phyloP scores from a whole-genome alignment of 2,113 vertebrate genomes.

The Etheostoma cragini region DNA sequence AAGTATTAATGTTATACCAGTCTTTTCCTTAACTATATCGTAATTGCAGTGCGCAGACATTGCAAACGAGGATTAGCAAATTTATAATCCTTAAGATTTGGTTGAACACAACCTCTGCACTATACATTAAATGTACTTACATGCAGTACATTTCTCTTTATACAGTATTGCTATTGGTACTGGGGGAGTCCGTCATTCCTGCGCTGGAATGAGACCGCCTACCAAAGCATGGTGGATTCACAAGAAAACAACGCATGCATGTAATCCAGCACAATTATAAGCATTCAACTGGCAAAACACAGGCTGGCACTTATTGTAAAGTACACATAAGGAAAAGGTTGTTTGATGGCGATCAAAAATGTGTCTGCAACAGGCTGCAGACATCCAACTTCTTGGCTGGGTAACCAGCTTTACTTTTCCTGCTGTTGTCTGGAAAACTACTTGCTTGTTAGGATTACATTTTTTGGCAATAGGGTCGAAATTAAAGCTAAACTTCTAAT shows the following conservation, averaged over 20 bases:
- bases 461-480: background rate
- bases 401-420: slow-evolving; percentile 4
- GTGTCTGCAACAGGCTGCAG: background rate
- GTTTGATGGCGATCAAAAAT: too few relatives aligned
- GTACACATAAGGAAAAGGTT: background rate
- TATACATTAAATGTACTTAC: background rate
- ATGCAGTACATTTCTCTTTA: background rate
- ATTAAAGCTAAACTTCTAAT: background rate
- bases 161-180: background rate
- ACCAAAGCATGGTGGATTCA: slow-evolving; percentile 10
- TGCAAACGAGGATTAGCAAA: background rate
- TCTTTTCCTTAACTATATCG: background rate
- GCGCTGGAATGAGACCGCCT: background rate
- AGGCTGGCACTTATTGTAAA: background rate
- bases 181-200: background rate
- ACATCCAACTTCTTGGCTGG: background rate
- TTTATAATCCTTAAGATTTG: background rate
- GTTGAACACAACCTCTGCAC: background rate
- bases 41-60: background rate
- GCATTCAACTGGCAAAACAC: too few relatives aligned
- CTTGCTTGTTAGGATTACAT: background rate
- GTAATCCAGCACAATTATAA: slow-evolving; percentile 5
- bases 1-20: background rate
- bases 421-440: background rate
- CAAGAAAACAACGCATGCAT: slow-evolving; percentile 8